A percentile compares a stretch with the other conserved stretches of the same genome.
phyloP scores from a whole-genome alignment of 2,113 vertebrate genomes.

The Sceloporus tristichus region DNA sequence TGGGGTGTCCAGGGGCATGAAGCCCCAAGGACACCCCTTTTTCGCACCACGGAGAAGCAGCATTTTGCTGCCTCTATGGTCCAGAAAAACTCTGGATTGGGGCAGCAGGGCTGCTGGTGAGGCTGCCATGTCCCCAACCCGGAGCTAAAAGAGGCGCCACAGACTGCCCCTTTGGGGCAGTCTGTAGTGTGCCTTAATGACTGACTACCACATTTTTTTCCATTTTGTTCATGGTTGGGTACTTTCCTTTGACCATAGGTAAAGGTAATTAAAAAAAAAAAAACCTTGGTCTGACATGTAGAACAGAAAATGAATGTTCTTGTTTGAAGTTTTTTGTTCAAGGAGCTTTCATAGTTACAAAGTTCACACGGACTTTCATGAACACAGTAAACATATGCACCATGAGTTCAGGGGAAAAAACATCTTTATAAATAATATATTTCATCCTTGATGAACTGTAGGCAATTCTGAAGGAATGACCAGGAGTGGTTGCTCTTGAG shows the following conservation, averaged over 20 bases:
- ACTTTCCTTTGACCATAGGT: background rate
- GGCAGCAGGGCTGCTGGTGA: too few species aligned
- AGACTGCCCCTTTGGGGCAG: too few species aligned
- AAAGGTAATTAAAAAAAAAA: background rate
- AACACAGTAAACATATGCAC: background rate
- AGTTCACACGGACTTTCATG: background rate
- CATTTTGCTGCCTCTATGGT: too few species aligned
- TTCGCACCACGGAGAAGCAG: too few species aligned
- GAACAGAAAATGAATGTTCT: background rate
- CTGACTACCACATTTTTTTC: background rate
- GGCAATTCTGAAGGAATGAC: constrained; percentile 1
- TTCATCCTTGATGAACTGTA: background rate
- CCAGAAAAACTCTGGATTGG: too few species aligned
- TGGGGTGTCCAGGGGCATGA: too few species aligned
- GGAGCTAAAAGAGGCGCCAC: too few species aligned
- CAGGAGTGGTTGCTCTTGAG: constrained; percentile 8
- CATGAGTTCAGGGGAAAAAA: background rate
- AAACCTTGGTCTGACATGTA: background rate
- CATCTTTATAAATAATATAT: background rate
- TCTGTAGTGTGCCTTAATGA: background rate
- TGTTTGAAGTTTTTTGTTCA: background rate
- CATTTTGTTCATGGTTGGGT: background rate
- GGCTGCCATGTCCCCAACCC: too few species aligned
- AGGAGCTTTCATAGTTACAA: background rate
- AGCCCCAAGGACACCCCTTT: too few species aligned